A percentile compares a stretch with the other conserved stretches of the same genome.
phyloP scores from a whole-genome alignment of 2,888 invertebrate species.

The Calameuta filiformis region DNA sequence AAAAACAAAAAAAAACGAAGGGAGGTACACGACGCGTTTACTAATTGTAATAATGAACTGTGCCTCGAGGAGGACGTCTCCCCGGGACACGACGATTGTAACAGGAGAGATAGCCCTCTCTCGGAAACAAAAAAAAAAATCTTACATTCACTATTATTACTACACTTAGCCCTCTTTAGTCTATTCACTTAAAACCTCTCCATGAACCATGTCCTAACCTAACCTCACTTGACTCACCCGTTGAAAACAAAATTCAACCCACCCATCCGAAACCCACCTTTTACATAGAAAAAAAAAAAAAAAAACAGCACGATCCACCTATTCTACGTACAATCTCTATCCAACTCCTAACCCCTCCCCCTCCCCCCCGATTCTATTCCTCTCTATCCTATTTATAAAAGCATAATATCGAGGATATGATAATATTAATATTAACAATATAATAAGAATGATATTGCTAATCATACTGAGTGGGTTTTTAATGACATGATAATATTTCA shows the following conservation, averaged over 20 bases:
- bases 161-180: not conserved
- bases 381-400: constrained; percentile 61
- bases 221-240: no score
- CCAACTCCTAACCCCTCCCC: constrained; percentile 25
- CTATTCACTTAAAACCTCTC: not conserved
- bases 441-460: constrained; percentile 65
- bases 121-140: no score
- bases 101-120: no score
- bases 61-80: no score
- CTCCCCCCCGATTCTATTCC: not conserved
- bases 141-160: not conserved
- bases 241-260: no score
- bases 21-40: no score
- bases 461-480: constrained; percentile 66
- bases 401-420: constrained; percentile 65
- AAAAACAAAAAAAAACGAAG: no score
- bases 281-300: not conserved
- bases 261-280: no score
- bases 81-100: no score
- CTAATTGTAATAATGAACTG: no score
- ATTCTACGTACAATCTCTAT: constrained; percentile 39
- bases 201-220: no score
- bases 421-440: constrained; percentile 66
- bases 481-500: constrained; percentile 63
- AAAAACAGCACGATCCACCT: constrained; percentile 32